Base-by-base conservation (phyloP, 2,797 vertebrate species). In the Synanceia verrucosa region DNA sequence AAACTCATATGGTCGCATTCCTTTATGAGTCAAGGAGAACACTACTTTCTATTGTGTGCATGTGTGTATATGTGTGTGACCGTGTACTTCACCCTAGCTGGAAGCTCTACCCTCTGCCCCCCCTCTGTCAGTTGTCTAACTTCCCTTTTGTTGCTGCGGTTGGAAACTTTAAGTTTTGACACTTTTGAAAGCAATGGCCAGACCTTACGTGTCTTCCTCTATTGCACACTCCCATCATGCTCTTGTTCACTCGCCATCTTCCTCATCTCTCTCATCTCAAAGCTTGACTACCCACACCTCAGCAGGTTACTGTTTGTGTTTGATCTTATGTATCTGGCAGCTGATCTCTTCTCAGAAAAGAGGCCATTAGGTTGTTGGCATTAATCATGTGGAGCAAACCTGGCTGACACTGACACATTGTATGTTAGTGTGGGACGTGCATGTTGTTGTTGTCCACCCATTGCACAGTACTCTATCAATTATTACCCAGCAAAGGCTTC, bases 91-190 rank as follows among this genome's bases (percentile, higher is more conserved):
- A 68, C 69, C 41, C 24, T 51, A 28, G 50, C 43, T 81, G 50
- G 48, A 68, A 51, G 68, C 29, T 43, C 29, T 62, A 28, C 60
- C 33, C 69, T 39, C 50, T 51, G 19, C 50, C 59, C 67, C 71
- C 70, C 69, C 55, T 82, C 71, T 91, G 88, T 90, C 88, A 75
- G 89, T 93, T 93, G 81, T 90, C 83, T 89, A 86, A 94, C 94
- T 95, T 95, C 94, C 94, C 92, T 92, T 95, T 92, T 94, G 89
- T 91, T 79, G 47, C 76, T 95, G 94, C 91, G 94, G 94, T 95
- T 94, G 94, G 94, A 95, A 95, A 95, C 93, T 95, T 94, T 78
- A 91, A 86, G 90, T 95, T 94, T 95, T 95, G 93, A 95, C 93
- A 95, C 92, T 92, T 92, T 88, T 93, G 88, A 93, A 91, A 94